Evolutionary conservation across 2,113 vertebrate species (phyloP), one percentile per base, ranked within the genome.

Genomic region (Hippocampus barbouri): DNA sequence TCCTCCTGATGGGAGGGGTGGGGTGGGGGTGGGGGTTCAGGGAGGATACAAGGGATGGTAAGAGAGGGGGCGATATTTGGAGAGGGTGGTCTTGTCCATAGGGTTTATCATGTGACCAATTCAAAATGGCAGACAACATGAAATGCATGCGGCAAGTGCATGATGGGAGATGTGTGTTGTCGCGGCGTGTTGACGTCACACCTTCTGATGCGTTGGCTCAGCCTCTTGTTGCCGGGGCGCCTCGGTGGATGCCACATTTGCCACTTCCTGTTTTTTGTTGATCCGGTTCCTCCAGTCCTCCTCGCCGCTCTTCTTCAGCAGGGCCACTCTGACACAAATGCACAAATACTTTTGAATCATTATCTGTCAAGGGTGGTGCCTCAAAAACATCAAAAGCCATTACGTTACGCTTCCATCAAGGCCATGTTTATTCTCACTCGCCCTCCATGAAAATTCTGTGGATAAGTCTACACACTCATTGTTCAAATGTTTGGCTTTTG

Each of bases 231-330:
- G 79, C 72, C 93, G 92, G 20, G 81, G 85, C 64, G 89, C 83
- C 75, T 95, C 93, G 0, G 66, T 2, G 2, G 86, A 84, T 0
- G 89, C 84, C 27, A 79, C 90, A 79, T 94, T 94, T 43, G 91
- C 77, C 14, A 89, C 92, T 34, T 97, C 96, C 83, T 95, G 94
- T 83, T 97, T 99, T 91, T 95, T 96, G 83, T 91, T 89, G 34
- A 98, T 92, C 79, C 97, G 92, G 91, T 94, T 98, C 81, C 90
- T 99, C 97, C 97, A 98, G 79, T 97, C 95, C 75, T 99, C 97
- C 85, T 99, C 96, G 0, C 97, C 96, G 0, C 97, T 97, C 90
- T 96, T 97, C 93, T 96, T 98, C 85, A 99, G 80, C 84, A 97
- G 86, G 0, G 96, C 97, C 90, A 99, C 87, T 76, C 97, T 99